Evolutionary conservation across 2,888 invertebrate species (phyloP), one percentile per base, ranked within the genome.

Genomic region (Pardosa pseudoannulata): DNA sequence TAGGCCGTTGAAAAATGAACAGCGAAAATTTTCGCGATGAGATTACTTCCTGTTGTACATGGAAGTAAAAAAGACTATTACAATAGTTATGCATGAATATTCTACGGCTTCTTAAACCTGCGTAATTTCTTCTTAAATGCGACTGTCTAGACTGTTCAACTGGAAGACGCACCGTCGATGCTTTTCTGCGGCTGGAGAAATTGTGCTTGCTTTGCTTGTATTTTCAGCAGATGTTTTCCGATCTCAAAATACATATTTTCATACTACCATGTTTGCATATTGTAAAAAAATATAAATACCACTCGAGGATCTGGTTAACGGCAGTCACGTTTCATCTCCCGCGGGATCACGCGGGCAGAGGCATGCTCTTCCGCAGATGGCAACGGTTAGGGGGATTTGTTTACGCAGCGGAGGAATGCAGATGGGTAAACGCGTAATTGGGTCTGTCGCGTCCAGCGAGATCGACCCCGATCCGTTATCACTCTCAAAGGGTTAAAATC

Each of bases 331-430:
- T 56, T 23, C 56, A 23, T 23, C 39, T 36, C 23, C n/a, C 9
- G 19, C 67, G 31, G 19, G 5, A 27, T 68, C 39, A 46, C n/a
- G 13, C 23, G 67, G 19, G 31, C 39, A 27, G 9, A 23, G 1
- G 13, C 39, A 39, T 68, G 19, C 36, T 7, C 27, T 23, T 27
- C 39, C 39, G 31, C 23, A 23, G 36, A 68, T 19, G 39, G 36
- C 36, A 68, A 36, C 56, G 23, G n/a, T 68, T 68, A 19, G 68
- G n/a, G 11, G 39, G 13, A 27, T 16, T 36, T 68, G 68, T 68
- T 68, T 68, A 68, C 36, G 39, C 19, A 68, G 36, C 39, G 39
- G 16, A 19, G 68, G 68, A 68, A 68, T 68, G 68, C 68, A 68
- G 36, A 68, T 68, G 68, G 36, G 16, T 27, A 39, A n/a, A 16